Conservation (phyloP, 2,113 vertebrate genomes). For the Larimichthys crocea region DNA sequence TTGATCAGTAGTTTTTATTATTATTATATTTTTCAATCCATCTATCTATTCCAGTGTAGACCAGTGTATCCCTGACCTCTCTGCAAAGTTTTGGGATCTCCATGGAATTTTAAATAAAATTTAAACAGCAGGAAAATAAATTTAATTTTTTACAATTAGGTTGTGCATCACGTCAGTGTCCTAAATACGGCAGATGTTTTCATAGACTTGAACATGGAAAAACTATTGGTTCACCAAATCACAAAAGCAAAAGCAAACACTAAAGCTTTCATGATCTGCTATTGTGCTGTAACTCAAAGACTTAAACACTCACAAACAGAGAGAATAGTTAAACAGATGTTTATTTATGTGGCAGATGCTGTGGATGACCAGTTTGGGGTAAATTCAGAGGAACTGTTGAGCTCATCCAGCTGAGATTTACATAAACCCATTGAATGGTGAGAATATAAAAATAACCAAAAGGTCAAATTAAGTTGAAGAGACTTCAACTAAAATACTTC, state of each 20-base stretch:
- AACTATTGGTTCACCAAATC: conserved; percentile 20
- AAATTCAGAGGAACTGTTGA: conserved; percentile 20
- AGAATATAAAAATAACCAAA: conserved; percentile 22
- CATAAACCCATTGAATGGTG: conserved; percentile 26
- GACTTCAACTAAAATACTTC: not conserved
- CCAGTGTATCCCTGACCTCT: no score
- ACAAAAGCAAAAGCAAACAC: conserved; percentile 1
- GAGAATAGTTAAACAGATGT: conserved; percentile 3
- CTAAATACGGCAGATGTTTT: not conserved
- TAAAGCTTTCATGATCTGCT: not conserved
- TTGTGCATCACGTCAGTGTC: not conserved
- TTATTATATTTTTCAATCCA: no score
- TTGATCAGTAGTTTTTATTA: no score
- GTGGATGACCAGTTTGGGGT: not conserved
- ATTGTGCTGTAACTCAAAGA: not conserved
- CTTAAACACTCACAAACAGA: conserved; percentile 4
- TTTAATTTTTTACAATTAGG: not conserved
- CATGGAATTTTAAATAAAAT: not conserved
- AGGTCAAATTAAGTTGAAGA: conserved; percentile 29
- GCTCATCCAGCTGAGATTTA: conserved; percentile 20
- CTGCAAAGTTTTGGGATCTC: not conserved
- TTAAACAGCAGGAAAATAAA: conserved; percentile 4
- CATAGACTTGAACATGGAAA: conserved; percentile 7
- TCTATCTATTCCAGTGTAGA: no score
- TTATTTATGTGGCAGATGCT: not conserved